These are phyloP conservation scores for Helicolenus hilgendorfi DNA, from an alignment of 2,797 vertebrate species.

Conservation along the genomic window DNA sequence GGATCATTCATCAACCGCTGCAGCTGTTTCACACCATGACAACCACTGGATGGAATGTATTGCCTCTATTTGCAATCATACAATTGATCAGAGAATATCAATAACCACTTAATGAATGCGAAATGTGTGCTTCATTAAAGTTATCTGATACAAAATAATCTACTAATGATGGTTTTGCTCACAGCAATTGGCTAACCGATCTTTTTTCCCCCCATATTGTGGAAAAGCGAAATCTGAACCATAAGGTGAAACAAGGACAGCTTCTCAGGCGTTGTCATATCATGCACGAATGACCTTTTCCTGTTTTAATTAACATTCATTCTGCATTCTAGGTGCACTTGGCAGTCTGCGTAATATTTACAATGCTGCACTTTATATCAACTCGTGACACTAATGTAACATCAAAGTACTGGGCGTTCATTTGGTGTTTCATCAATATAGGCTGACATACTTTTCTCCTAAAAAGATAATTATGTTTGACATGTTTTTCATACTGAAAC, in stretches of 20 bases:
- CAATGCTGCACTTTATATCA: conserved; percentile 16
- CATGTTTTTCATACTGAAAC: conserved; percentile 54
- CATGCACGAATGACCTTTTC: conserved; percentile 15
- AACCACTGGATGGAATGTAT: conserved; percentile 45
- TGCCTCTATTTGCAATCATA: conserved; percentile 25
- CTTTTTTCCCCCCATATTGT: not conserved
- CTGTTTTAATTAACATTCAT: conserved; percentile 30
- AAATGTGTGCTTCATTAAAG: conserved; percentile 28
- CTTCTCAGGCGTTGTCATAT: conserved; percentile 11
- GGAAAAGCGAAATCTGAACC: conserved; percentile 20
- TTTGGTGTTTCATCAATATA: conserved; percentile 31
- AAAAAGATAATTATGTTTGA: conserved; percentile 58
- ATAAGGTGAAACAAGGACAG: conserved; percentile 45
- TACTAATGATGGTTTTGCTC: not conserved
- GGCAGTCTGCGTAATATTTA: not conserved
- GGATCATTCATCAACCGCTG: conserved; percentile 49
- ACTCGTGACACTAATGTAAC: not conserved
- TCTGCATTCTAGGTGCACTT: conserved; percentile 17
- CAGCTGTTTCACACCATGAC: conserved; percentile 70
- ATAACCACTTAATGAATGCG: conserved; percentile 14
- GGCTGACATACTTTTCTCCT: conserved; percentile 30
- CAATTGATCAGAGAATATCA: conserved; percentile 41
- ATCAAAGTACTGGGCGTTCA: conserved; percentile 10
- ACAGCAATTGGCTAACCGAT: not conserved
- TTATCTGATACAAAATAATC: conserved; percentile 26